phyloP scores from a whole-genome alignment of 2,797 vertebrate genomes.

The Caiman crocodilus region DNA sequence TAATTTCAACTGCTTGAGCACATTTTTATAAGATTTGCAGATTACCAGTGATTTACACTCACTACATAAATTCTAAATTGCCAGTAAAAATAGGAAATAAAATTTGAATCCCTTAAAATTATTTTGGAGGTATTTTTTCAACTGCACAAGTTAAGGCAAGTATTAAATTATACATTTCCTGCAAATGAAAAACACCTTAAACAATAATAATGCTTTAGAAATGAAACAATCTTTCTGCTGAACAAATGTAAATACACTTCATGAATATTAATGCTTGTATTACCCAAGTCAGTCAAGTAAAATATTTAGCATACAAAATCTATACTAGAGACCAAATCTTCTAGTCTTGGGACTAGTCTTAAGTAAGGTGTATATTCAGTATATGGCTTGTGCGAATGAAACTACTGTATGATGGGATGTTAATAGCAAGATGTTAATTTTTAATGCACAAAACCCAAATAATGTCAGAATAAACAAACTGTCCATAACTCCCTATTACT shows the following conservation, averaged over 20 bases:
- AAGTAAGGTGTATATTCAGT: not conserved
- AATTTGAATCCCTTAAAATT: slow-evolving; percentile 68
- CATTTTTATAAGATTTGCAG: slow-evolving; percentile 55
- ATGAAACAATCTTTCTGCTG: slow-evolving; percentile 20
- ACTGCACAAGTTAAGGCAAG: slow-evolving; percentile 15
- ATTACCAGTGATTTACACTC: slow-evolving; percentile 48
- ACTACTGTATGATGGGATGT: not conserved
- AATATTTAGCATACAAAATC: slow-evolving; percentile 41
- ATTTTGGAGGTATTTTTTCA: slow-evolving; percentile 53
- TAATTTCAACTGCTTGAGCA: slow-evolving; percentile 38
- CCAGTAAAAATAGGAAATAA: slow-evolving; percentile 71
- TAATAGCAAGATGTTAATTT: not conserved
- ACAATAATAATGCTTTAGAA: slow-evolving; percentile 35
- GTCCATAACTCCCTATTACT: not conserved
- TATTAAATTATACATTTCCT: slow-evolving; percentile 57
- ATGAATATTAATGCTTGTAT: slow-evolving; percentile 45
- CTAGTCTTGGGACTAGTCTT: not conserved
- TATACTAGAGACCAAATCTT: slow-evolving; percentile 2
- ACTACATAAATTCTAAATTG: slow-evolving; percentile 46
- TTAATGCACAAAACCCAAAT: not conserved
- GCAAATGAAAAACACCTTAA: slow-evolving; percentile 55
- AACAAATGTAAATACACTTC: slow-evolving; percentile 41
- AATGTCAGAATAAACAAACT: not conserved
- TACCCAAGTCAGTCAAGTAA: slow-evolving; percentile 26
- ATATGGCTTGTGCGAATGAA: not conserved